Conservation (phyloP, 2,888 invertebrate genomes). For the Parochlus steinenii region DNA sequence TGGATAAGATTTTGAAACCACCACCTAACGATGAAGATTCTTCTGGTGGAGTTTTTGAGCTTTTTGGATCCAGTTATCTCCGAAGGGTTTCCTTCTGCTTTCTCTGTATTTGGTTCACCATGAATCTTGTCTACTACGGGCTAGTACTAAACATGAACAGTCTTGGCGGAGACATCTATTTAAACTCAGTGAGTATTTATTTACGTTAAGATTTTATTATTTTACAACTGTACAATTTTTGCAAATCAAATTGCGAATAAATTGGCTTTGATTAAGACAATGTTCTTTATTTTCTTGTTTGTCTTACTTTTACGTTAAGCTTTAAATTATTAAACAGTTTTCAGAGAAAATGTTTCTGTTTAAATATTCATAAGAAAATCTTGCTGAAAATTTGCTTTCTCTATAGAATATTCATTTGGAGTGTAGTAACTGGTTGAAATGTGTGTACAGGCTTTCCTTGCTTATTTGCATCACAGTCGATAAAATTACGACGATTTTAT, state of each 20-base stretch:
- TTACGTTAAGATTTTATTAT: constrained; percentile 1
- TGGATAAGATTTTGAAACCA: constrained; percentile 48
- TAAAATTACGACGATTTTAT: too few species aligned
- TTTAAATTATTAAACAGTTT: too few species aligned
- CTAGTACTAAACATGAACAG: constrained; percentile 56
- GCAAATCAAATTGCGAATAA: background rate
- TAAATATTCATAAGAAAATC: too few species aligned
- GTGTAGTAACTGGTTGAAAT: too few species aligned
- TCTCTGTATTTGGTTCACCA: constrained; percentile 58
- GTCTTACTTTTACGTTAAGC: too few species aligned
- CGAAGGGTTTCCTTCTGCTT: constrained; percentile 51
- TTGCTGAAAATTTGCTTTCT: too few species aligned
- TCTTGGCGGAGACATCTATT: constrained; percentile 56
- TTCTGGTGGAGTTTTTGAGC: constrained; percentile 41
- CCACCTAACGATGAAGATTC: constrained; percentile 31
- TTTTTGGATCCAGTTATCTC: constrained; percentile 46
- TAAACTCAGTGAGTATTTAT: constrained; percentile 43
- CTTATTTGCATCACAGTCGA: too few species aligned
- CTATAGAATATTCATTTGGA: too few species aligned
- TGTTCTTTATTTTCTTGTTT: too few species aligned
- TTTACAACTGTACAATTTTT: constrained; percentile 1
- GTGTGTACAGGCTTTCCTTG: too few species aligned
- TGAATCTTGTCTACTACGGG: constrained; percentile 34
- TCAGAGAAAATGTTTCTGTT: too few species aligned
- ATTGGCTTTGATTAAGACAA: too few species aligned